Evolutionary conservation across 2,113 vertebrate genomes (phyloP).

Genomic region (Podarcis raffonei): DNA sequence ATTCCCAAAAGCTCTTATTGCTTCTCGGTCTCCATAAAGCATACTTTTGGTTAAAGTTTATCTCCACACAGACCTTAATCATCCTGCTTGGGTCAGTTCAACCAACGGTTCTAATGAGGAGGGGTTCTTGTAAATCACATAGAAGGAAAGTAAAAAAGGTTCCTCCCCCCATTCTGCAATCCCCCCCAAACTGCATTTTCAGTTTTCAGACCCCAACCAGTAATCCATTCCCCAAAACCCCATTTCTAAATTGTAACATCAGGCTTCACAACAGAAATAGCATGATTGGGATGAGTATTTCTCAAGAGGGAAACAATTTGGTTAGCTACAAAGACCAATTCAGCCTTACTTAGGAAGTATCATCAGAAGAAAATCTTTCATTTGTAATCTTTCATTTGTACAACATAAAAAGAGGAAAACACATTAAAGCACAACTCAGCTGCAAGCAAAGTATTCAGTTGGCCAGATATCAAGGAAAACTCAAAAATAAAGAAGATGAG

Average conservation of each 20-base stretch:
- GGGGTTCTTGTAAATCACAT: too few species aligned
- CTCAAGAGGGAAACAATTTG: constrained; percentile 36
- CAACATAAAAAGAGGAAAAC: background rate
- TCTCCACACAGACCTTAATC: too few species aligned
- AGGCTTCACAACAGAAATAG: constrained; percentile 38
- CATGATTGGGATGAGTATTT: background rate
- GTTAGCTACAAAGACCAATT: constrained; percentile 24
- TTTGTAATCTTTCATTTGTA: constrained; percentile 35
- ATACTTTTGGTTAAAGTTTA: too few species aligned
- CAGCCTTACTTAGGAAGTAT: constrained; percentile 35
- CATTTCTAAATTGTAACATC: constrained; percentile 5
- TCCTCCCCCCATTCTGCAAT: too few species aligned
- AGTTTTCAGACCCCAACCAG: constrained; percentile 15
- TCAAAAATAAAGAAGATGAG: constrained; percentile 11
- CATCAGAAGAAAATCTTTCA: constrained; percentile 29
- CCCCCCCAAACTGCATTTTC: too few species aligned
- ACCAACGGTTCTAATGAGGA: too few species aligned
- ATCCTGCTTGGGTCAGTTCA: too few species aligned
- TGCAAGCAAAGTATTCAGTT: constrained; percentile 29
- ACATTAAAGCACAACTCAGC: constrained; percentile 1
- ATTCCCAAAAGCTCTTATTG: too few species aligned
- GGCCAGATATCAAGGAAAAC: constrained; percentile 4
- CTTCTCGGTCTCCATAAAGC: too few species aligned
- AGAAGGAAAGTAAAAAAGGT: too few species aligned
- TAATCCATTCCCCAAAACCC: background rate